Evolutionary conservation across 2,113 vertebrate species (phyloP).

Genomic region (Forbesichthys papilliferus): DNA sequence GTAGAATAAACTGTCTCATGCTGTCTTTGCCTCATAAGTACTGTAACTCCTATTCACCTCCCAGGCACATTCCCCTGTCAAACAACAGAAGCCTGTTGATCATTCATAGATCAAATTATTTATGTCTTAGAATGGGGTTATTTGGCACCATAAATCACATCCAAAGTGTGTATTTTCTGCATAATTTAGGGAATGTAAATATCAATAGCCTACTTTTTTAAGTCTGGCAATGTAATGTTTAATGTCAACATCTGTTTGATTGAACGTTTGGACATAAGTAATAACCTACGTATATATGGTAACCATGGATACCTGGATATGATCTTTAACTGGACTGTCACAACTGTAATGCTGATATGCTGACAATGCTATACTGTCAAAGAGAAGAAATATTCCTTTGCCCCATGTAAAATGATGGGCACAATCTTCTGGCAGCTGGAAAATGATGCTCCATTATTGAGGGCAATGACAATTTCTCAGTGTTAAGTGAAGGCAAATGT

Average conservation of each 20-base stretch:
- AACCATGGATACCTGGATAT: no score
- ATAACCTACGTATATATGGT: no score
- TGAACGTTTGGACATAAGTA: no score
- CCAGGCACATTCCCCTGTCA: constrained; percentile 8
- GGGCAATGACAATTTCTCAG: constrained; percentile 1
- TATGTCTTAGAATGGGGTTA: no score
- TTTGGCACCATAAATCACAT: no score
- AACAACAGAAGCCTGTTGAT: neutral
- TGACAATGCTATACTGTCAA: neutral
- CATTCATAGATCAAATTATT: constrained; percentile 12
- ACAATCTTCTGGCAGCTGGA: constrained; percentile 12
- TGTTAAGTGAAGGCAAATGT: constrained; percentile 30
- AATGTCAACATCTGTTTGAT: no score
- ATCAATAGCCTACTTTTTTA: no score
- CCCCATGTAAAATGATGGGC: constrained; percentile 9
- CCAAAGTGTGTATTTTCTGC: no score
- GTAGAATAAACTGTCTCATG: constrained; percentile 38
- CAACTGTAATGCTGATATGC: neutral
- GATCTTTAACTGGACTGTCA: no score
- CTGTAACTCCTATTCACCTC: constrained; percentile 37
- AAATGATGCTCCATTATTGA: constrained; percentile 2
- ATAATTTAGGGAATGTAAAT: no score
- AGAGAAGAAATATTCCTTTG: constrained; percentile 11
- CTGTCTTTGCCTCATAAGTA: constrained; percentile 6
- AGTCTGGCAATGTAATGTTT: no score